Base-by-base conservation (phyloP, 2,113 vertebrate species). In the Pica pica region DNA sequence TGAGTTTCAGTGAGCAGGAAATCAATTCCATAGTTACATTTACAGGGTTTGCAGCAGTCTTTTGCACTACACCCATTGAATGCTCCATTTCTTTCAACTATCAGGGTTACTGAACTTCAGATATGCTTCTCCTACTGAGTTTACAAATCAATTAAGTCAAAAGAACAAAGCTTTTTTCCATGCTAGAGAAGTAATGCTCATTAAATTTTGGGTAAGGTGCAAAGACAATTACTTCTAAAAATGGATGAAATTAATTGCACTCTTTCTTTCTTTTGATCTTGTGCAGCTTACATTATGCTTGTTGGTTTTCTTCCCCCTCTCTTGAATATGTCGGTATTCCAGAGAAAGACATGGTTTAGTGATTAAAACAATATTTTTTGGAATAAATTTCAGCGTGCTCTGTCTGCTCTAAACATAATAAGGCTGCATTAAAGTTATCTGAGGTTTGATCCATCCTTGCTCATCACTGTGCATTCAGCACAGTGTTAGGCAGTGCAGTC, bases 131-230 rank as follows among this genome's bases (percentile, higher is more conserved):
- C 89, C 87, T 92, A 87, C 83, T 74, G 92, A 21, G 47, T 97
- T 97, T 96, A 95, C 92, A 95, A 97, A 97, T 97, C 94, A 96
- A 95, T 97, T 95, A 96, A 94, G 88, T 87, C 74, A 79, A 90
- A 97, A 95, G 96, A 97, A 97, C 94, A 96, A 97, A 97, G 92
- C 70, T 76, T 93, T 95, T 96, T 89, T 87, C 75, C 59, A 55
- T 88, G 88, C 85, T 92, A 37, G 80, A 86, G 75, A 95, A 87
- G 84, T 94, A 96, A 93, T 96, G 79, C 93, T 97, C 97, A 95
- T 96, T 97, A 97, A 95, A 95, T 95, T 95, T 95, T 96, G 87
- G 91, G 83, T 96, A 96, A 97, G 91, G 83, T 97, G 89, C 88
- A 95, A 96, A 95, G 85, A 94, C 94, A 95, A 94, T 95, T 95